Conservation (phyloP, 2,888 invertebrate genomes). For the Drosophila suboccidentalis region DNA sequence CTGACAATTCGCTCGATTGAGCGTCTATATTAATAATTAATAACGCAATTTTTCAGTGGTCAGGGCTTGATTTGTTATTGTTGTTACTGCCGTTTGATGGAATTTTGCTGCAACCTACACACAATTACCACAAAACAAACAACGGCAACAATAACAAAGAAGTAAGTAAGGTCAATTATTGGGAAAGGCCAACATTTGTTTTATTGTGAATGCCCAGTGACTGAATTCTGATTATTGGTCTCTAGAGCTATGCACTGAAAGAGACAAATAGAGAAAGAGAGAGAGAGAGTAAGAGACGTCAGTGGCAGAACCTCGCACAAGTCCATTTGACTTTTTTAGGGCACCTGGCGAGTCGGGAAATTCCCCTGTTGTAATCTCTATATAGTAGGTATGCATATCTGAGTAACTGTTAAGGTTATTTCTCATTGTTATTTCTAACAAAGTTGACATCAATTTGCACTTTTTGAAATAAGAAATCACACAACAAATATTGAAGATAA, state of each 20-base stretch:
- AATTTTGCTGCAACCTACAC: slow-evolving; percentile 48
- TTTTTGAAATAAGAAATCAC: slow-evolving; percentile 14
- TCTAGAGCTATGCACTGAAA: slow-evolving; percentile 24
- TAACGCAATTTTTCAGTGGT: slow-evolving; percentile 48
- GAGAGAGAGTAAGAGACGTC: background rate
- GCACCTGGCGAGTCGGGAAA: slow-evolving; percentile 20
- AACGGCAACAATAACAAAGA: slow-evolving; percentile 13
- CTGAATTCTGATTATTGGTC: slow-evolving; percentile 41
- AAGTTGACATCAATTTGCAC: slow-evolving; percentile 66
- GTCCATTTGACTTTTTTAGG: slow-evolving; percentile 26
- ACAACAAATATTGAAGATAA: background rate
- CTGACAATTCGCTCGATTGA: slow-evolving; percentile 55
- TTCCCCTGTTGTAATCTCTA: slow-evolving; percentile 24
- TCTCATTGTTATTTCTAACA: slow-evolving; percentile 27
- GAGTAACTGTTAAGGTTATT: background rate
- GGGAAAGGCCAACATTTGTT: slow-evolving; percentile 62
- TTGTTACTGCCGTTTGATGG: slow-evolving; percentile 11
- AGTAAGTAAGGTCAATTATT: slow-evolving; percentile 68
- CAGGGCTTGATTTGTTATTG: slow-evolving; percentile 35
- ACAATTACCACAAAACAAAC: slow-evolving; percentile 53
- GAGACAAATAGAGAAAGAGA: background rate
- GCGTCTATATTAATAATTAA: slow-evolving; percentile 70
- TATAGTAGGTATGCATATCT: background rate
- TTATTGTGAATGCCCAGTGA: slow-evolving; percentile 42
- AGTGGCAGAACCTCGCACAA: slow-evolving; percentile 8